Percentiles rank a stretch among this genome's conserved stretches.
phyloP scores from a whole-genome alignment of 2,113 vertebrate species.

The Oenanthe melanoleuca region DNA sequence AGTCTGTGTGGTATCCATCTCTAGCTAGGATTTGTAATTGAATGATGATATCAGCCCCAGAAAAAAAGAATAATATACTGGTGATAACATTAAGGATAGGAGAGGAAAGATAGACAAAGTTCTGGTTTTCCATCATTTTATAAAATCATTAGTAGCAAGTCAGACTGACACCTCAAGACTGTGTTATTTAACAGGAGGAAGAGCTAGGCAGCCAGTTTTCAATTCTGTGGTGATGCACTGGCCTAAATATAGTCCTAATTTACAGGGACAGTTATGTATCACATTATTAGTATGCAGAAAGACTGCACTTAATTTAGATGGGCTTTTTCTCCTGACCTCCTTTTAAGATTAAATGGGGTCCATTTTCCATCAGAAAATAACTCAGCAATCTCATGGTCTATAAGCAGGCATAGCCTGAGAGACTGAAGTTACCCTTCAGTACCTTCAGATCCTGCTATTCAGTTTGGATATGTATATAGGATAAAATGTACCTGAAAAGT shows the following conservation, averaged over 20 bases:
- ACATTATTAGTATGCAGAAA: neutral
- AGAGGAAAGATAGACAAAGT: neutral
- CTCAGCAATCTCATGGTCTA: fast-evolving
- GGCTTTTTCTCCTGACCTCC: neutral
- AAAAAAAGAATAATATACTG: neutral
- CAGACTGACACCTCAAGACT: neutral
- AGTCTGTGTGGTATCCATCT: neutral
- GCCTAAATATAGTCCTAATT: neutral
- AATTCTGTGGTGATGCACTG: neutral
- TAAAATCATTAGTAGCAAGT: neutral
- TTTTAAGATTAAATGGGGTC: neutral
- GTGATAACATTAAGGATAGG: neutral
- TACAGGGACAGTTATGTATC: neutral
- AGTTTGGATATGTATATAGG: neutral
- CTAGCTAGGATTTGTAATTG: neutral
- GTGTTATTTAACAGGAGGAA: neutral
- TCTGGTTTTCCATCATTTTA: neutral
- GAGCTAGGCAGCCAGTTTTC: neutral
- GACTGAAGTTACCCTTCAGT: neutral
- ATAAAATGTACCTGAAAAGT: neutral
- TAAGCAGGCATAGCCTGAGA: neutral
- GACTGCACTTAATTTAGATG: neutral
- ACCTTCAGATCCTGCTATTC: neutral
- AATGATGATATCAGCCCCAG: neutral
- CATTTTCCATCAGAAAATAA: neutral